Base-by-base conservation (phyloP, 2,797 vertebrate species). In the Triplophysa bombifrons region DNA sequence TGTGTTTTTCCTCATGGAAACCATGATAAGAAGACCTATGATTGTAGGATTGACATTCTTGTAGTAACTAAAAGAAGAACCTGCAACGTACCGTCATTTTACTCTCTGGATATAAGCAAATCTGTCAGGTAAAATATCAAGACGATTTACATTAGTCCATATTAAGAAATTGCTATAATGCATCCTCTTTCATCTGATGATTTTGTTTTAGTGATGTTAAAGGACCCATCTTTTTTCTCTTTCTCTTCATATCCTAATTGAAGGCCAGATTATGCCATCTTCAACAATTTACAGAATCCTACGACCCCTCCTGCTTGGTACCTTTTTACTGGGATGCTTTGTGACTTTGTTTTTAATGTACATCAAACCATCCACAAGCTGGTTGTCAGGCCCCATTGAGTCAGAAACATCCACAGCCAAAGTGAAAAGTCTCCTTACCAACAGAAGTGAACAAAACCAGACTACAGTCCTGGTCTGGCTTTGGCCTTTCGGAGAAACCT, bases 261-360 rank as follows among this genome's bases (percentile, higher is more conserved):
- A 89, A 98, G 96, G 93, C 93, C 93, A 96, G 96, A 99, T 93
- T 95, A 99, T 99, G 97, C 92, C 95, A 95, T 96, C 96, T 86
- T 88, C 96, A 96, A 93, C 96, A 92, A 90, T 91, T 76, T 96
- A 97, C 96, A 97, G 96, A 93, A 96, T 98, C 92, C 94, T 98
- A 90, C 95, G 96, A 89, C 95, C 96, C 93, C 95, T 99, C 93
- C 92, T 99, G 91, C 92, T 97, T 69, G 88, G 94, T 89, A 96
- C 95, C 79, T 91, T 97, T 87, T 87, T 98, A 80, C 92, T 99
- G 92, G 96, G 95, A 92, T 97, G 96, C 90, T 98, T 98, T 90
- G 95, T 98, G 95, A 95, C 96, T 85, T 92, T 96, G 90, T 96
- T 98, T 91, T 92, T 99, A 82, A 96, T 99, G 93, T 99, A 99